Conservation (phyloP, 2,113 vertebrate genomes). For the Guaruba guarouba region DNA sequence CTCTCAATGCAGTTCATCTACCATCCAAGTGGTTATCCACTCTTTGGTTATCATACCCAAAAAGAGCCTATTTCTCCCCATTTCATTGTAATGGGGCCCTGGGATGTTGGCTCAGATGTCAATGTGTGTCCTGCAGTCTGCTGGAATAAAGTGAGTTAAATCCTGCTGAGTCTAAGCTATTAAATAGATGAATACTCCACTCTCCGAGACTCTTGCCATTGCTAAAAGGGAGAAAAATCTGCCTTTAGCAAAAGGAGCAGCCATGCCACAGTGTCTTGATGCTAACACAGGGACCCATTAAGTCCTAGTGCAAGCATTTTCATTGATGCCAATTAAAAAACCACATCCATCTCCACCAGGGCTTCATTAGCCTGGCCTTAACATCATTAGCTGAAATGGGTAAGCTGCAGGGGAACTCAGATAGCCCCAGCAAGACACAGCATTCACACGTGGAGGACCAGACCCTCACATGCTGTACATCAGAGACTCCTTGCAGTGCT, state of each 20-base stretch:
- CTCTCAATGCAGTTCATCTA: background rate
- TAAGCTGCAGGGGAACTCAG: background rate
- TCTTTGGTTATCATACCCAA: background rate
- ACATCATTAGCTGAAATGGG: background rate
- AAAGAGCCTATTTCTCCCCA: background rate
- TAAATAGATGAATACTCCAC: background rate
- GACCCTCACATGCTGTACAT: background rate
- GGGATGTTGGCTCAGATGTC: background rate
- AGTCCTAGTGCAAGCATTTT: background rate
- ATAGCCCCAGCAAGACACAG: background rate
- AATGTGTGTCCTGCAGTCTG: background rate
- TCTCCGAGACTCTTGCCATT: background rate
- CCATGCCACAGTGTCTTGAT: background rate
- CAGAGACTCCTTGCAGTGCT: background rate
- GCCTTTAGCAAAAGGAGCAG: background rate
- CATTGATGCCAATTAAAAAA: background rate
- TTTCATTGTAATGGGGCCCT: fast-evolving
- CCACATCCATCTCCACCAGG: background rate
- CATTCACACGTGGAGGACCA: fast-evolving
- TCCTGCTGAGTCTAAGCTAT: background rate
- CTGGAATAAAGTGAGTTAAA: background rate
- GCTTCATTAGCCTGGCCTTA: background rate
- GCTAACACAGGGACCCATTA: background rate
- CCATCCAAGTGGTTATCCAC: background rate
- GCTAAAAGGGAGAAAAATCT: background rate